phyloP scores from a whole-genome alignment of 2,888 invertebrate species.

The Dryocosmus kuriphilus region DNA sequence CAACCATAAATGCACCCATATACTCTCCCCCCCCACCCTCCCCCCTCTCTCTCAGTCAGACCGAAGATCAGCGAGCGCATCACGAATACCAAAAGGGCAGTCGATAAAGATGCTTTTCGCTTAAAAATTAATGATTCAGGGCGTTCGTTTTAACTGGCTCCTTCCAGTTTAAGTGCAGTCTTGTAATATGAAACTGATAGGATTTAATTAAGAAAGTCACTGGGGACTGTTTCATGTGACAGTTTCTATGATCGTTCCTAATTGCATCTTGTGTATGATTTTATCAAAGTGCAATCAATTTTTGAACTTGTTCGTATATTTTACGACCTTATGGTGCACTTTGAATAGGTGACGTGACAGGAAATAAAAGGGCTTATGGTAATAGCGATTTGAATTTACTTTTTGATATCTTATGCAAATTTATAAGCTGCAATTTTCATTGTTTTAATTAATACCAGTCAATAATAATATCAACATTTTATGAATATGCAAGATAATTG shows the following conservation, averaged over 20 bases:
- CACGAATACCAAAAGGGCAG: slow-evolving; percentile 28
- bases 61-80: slow-evolving; percentile 30
- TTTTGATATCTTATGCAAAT: background rate
- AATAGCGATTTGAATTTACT: background rate
- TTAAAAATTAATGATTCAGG: slow-evolving; percentile 33
- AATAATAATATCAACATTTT: no score
- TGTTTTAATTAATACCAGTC: no score
- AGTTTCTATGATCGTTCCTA: slow-evolving; percentile 30
- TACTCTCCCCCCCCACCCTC: slow-evolving; percentile 2
- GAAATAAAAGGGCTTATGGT: background rate
- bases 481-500: no score
- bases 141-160: slow-evolving; percentile 14
- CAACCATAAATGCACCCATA: slow-evolving; percentile 29
- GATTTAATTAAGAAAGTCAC: slow-evolving; percentile 34
- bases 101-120: slow-evolving; percentile 35
- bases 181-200: slow-evolving; percentile 25
- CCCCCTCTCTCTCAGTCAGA: no score
- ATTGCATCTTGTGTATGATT: slow-evolving; percentile 27
- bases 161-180: slow-evolving; percentile 18
- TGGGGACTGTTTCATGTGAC: slow-evolving; percentile 8
- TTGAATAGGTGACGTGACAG: background rate
- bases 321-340: background rate
- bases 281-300: slow-evolving; percentile 34
- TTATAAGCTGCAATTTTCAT: no score
- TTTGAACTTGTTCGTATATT: slow-evolving; percentile 30